phyloP scores from a whole-genome alignment of 2,888 invertebrate genomes.

The Arctia plantaginis region DNA sequence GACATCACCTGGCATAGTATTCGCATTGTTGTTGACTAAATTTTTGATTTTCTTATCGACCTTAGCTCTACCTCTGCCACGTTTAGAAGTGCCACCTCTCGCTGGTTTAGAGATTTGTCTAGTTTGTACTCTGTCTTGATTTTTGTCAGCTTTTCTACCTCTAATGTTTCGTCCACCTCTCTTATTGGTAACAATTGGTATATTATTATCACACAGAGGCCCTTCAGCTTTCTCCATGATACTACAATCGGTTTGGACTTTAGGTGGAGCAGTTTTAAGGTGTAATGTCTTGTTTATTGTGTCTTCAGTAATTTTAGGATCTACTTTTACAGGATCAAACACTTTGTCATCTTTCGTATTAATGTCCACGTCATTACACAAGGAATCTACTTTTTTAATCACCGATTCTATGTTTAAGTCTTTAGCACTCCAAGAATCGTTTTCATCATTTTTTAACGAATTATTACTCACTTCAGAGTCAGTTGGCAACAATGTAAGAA shows the following conservation, averaged over 20 bases:
- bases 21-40: slow-evolving; percentile 82
- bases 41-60: slow-evolving; percentile 84
- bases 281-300: slow-evolving; percentile 31
- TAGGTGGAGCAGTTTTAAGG: slow-evolving; percentile 36
- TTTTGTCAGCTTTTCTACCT: slow-evolving; percentile 78
- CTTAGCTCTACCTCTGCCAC: slow-evolving; percentile 84
- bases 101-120: slow-evolving; percentile 79
- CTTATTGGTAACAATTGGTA: slow-evolving; percentile 56
- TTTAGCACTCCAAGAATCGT: slow-evolving; percentile 92
- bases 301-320: slow-evolving; percentile 36
- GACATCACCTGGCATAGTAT: slow-evolving; percentile 90
- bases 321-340: slow-evolving; percentile 27
- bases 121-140: slow-evolving; percentile 76
- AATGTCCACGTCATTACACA: slow-evolving; percentile 81
- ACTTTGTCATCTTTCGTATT: slow-evolving; percentile 49
- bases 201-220: slow-evolving; percentile 53
- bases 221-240: slow-evolving; percentile 54
- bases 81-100: slow-evolving; percentile 73
- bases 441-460: slow-evolving; percentile 87
- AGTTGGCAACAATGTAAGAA: slow-evolving; percentile 33
- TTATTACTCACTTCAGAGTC: slow-evolving; percentile 45
- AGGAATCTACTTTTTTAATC: slow-evolving; percentile 91
- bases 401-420: slow-evolving; percentile 93
- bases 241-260: slow-evolving; percentile 45
- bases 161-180: slow-evolving; percentile 77